phyloP scores from a whole-genome alignment of 1,140 invertebrate species.

The Cydia splendana region DNA sequence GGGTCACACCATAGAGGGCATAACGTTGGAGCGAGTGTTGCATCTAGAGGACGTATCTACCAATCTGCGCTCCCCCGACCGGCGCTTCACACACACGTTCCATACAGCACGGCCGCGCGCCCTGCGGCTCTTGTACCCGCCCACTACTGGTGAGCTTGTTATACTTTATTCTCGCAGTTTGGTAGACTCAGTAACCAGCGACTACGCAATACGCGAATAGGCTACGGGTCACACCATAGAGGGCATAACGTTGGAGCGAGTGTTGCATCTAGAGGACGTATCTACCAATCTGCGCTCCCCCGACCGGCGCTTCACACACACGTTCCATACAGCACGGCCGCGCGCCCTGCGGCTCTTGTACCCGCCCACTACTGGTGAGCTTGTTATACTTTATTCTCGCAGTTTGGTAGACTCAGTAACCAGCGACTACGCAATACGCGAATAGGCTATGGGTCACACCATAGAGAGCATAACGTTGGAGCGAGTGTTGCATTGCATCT shows the following conservation, averaged over 20 bases:
- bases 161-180: too few species aligned
- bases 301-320: slow-evolving; percentile 88
- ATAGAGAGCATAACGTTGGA: slow-evolving; percentile 87
- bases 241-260: slow-evolving; percentile 89
- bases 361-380: slow-evolving; percentile 84
- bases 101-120: slow-evolving; percentile 80
- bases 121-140: slow-evolving; percentile 82
- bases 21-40: slow-evolving; percentile 89
- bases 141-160: slow-evolving; percentile 81
- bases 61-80: slow-evolving; percentile 88
- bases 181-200: too few species aligned
- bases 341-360: slow-evolving; percentile 82
- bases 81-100: slow-evolving; percentile 89
- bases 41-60: slow-evolving; percentile 93
- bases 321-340: slow-evolving; percentile 83
- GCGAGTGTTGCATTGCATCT: slow-evolving; percentile 87
- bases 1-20: too few species aligned
- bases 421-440: too few species aligned
- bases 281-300: slow-evolving; percentile 88
- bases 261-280: slow-evolving; percentile 93
- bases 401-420: too few species aligned
- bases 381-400: too few species aligned
- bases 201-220: too few species aligned
- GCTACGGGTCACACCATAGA: too few species aligned
- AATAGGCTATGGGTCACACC: too few species aligned